Evolutionary conservation across 2,888 invertebrate genomes (phyloP), one percentile per base, ranked within the genome.

Genomic region (Drosophila austrosaltans): DNA sequence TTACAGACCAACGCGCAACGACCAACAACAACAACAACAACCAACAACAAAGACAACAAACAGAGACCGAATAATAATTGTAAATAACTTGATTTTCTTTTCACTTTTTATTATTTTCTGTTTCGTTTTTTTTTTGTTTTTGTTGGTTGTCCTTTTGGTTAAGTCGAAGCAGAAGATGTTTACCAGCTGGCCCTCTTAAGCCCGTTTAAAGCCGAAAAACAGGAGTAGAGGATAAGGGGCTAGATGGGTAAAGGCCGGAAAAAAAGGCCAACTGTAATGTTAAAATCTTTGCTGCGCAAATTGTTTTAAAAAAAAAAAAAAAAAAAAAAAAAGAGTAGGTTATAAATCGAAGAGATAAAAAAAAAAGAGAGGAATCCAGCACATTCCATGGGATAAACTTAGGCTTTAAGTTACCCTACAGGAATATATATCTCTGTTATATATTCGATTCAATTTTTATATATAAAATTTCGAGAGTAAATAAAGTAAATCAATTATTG

Each of bases 31-130:
- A 61, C 66, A 73, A 20, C 56, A 66, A 65, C 53, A 68, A 61
- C 44, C 53, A 68, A 61, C 44, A 77, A 66, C 76, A 69, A 42
- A 53, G 56, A 53, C 30, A 69, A 61, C 53, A 53, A 60, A 57
- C 60, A 61, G 42, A 22, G 53, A 66, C 54, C 72, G 75, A 72
- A 83, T 81, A 84, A 84, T 86, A 84, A 83, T 86, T 86, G 82
- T 79, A 83, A 84, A 82, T 83, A 82, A 82, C 75, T 84, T 78
- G 77, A 81, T 72, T 79, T 39, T 36, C 36, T 39, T 57, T 56
- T 20, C 20, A 36, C 20, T 57, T 68, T 57, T 32, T 16, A 40
- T 59, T 56, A 10, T 53, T 56, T 60, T 42, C n/a, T 30, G 30
- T 30, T 30, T 30, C 5, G 3, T 30, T 3, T 3, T 30, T 30